Base-by-base conservation (phyloP, 2,797 vertebrate genomes). In the Loriculus beryllinus region DNA sequence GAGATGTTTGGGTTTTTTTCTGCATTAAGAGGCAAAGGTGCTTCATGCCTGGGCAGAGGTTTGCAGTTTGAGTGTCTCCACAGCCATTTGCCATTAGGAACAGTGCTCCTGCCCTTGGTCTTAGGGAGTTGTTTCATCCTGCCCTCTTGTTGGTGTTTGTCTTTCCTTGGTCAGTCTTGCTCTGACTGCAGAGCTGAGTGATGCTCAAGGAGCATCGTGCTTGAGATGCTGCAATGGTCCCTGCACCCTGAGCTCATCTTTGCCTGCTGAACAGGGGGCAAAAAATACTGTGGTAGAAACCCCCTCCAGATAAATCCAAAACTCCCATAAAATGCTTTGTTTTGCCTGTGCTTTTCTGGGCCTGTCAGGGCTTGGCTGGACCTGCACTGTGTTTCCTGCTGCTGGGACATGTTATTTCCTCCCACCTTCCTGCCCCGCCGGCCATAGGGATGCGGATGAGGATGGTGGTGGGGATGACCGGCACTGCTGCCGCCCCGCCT, bases 401-500 rank as follows among this genome's bases (percentile, higher is more conserved):
- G 26, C 2, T 7, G 62, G 18, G 60, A 63, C 52, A 17, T 0
- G 3, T 51, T 12, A 6, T 37, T 82, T 87, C n/a, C 59, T 88
- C 48, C 63, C 37, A 16, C 57, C 13, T 33, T 57, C 54, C 68
- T 67, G 52, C 47, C 49, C 49, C 0, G 0, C n/a, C 0, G 0
- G 67, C 52, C 0, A 25, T 25, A 33, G 54, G 33, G 33, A 57
- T 35, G 56, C 3, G 7, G 56, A 57, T 13, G 43, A 83, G 71
- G 11, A 7, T 5, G n/a, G 80, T 1, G 1, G 8, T 39, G 57
- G 59, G 45, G 7, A 5, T 1, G 19, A 15, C 74, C 3, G 0
- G n/a, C 59, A 5, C 82, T 6, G 56, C 42, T 14, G 19, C 22
- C 17, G 20, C 20, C 19, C 11, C 0, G 1, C 37, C 49, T 11